Conservation (phyloP, 2,797 vertebrate genomes). For the Phyllotis vaccarum region DNA sequence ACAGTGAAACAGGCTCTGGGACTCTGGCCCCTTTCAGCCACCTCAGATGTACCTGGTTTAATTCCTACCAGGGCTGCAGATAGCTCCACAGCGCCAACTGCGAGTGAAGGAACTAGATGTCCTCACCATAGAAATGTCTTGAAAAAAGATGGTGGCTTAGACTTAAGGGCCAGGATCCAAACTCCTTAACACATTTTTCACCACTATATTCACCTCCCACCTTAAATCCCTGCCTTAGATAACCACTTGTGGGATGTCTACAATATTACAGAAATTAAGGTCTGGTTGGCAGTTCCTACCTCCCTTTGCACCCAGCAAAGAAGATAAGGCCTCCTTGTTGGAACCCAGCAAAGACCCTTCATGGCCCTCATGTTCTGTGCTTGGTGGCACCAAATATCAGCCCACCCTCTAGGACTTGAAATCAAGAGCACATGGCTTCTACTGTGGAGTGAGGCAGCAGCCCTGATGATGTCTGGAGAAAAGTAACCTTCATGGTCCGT, state of each 20-base stretch:
- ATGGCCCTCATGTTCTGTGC: background rate
- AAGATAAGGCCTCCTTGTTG: background rate
- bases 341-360: background rate
- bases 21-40: background rate
- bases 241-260: background rate
- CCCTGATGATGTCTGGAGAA: background rate
- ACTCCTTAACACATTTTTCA: background rate
- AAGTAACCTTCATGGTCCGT: background rate
- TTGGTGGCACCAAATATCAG: constrained; percentile 1
- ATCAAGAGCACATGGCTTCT: background rate
- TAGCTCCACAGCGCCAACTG: background rate
- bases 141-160: background rate
- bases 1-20: background rate
- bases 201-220: background rate
- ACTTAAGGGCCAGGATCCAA: background rate
- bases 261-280: background rate
- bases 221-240: background rate
- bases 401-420: background rate
- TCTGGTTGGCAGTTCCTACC: background rate
- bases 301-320: background rate
- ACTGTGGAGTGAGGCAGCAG: too few species aligned
- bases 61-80: background rate
- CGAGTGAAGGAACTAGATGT: background rate
- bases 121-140: background rate
- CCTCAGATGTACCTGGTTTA: background rate